A percentile compares a stretch with the other conserved stretches of the same genome.
Conservation (phyloP, 2,797 vertebrate species). For the Silurus lanzhouensis region DNA sequence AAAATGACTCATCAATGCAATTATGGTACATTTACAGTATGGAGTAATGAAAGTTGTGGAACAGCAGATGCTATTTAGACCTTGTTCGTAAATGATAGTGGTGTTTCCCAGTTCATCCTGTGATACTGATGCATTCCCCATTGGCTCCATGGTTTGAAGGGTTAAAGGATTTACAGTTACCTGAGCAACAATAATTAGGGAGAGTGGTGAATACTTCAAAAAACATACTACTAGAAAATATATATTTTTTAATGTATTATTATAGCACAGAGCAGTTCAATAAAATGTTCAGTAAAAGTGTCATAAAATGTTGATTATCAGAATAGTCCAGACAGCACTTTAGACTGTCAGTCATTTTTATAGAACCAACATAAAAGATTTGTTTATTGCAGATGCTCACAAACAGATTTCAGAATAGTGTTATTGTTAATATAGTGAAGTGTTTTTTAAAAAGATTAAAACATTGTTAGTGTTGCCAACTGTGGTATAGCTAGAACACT, state of each 20-base stretch:
- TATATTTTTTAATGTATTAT: too few species aligned
- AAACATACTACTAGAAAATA: too few species aligned
- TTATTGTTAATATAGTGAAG: background rate
- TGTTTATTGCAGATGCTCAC: background rate
- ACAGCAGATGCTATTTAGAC: constrained; percentile 62
- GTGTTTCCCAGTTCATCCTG: constrained; percentile 85
- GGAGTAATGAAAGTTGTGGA: background rate
- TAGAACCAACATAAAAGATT: background rate
- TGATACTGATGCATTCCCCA: constrained; percentile 76
- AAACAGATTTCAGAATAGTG: background rate
- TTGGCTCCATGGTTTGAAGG: constrained; percentile 72
- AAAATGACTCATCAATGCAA: background rate
- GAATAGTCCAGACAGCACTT: background rate
- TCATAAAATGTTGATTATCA: background rate
- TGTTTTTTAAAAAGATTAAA: too few species aligned
- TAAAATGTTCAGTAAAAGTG: too few species aligned
- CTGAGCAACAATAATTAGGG: constrained; percentile 60
- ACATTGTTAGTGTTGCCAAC: background rate
- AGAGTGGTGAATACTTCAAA: background rate
- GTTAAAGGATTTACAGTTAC: constrained; percentile 72
- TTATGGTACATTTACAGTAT: background rate
- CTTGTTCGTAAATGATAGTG: constrained; percentile 93
- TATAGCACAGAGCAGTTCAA: too few species aligned
- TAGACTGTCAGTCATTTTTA: background rate
- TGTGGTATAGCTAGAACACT: background rate